Percentiles rank a stretch among this genome's conserved stretches.
phyloP scores from a whole-genome alignment of 2,797 vertebrate species.

The Periparus ater region DNA sequence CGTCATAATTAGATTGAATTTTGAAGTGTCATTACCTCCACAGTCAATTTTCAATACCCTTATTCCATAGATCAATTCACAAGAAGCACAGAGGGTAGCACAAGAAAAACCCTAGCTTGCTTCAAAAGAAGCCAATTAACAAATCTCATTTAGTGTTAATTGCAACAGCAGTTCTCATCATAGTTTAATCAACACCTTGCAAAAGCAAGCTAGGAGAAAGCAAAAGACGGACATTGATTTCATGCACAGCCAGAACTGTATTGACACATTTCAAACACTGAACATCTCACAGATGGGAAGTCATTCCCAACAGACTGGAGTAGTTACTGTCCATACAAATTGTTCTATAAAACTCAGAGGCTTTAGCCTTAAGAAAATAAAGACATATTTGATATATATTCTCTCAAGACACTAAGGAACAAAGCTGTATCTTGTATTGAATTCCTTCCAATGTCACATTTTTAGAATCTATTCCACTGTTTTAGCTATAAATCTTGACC shows the following conservation, averaged over 20 bases:
- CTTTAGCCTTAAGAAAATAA: neutral
- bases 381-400: neutral
- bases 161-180: constrained; percentile 36
- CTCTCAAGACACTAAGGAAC: neutral
- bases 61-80: neutral
- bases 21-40: constrained; percentile 13
- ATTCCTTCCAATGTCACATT: neutral
- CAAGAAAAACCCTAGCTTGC: neutral
- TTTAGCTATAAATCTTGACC: neutral
- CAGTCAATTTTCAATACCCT: constrained; percentile 38
- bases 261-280: neutral
- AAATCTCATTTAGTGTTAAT: constrained; percentile 75
- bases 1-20: constrained; percentile 35
- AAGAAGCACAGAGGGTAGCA: neutral
- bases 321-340: neutral
- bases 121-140: constrained; percentile 73
- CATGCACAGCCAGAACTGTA: neutral
- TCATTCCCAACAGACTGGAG: neutral
- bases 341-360: neutral
- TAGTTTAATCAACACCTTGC: constrained; percentile 72
- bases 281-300: neutral
- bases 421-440: neutral
- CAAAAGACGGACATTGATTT: constrained; percentile 5
- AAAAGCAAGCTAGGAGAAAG: constrained; percentile 27
- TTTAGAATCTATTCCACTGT: neutral